Percentiles rank a stretch among this genome's conserved stretches.
Evolutionary conservation across 2,888 invertebrate species (phyloP).

Genomic region (Scaptomyza flava): DNA sequence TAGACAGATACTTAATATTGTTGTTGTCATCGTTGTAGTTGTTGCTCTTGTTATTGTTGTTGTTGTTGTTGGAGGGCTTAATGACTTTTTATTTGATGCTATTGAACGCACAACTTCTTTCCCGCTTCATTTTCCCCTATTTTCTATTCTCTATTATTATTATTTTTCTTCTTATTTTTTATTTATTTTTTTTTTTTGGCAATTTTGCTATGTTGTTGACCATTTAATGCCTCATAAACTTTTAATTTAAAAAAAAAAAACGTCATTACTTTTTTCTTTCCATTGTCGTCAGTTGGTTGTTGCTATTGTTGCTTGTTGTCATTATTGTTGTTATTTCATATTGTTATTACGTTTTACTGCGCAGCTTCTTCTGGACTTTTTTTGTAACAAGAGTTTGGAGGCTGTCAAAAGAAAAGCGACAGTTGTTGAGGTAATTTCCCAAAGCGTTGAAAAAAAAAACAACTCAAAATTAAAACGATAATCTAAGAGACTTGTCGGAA

Average conservation of each 20-base stretch:
- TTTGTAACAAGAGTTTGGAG: conserved; percentile 12
- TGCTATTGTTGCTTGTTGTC: conserved; percentile 23
- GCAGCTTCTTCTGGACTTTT: conserved; percentile 33
- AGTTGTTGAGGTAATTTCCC: conserved; percentile 69
- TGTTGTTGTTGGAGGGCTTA: conserved; percentile 53
- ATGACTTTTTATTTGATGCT: conserved; percentile 72
- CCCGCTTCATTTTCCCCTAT: conserved; percentile 2
- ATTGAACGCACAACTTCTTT: conserved; percentile 53
- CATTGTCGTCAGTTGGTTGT: conserved; percentile 39
- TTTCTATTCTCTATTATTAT: conserved; percentile 40
- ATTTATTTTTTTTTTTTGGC: conserved; percentile 62
- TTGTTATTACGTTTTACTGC: conserved; percentile 59
- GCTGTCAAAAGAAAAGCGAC: conserved; percentile 56
- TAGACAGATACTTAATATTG: conserved; percentile 20
- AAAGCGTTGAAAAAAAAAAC: conserved; percentile 16
- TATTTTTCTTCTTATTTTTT: no score
- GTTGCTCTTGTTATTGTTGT: conserved; percentile 45
- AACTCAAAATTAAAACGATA: conserved; percentile 18
- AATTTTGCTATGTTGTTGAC: conserved; percentile 72
- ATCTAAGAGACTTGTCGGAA: conserved; percentile 3
- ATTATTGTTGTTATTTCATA: conserved; percentile 40
- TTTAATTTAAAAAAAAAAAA: conserved; percentile 80
- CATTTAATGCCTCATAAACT: conserved; percentile 79
- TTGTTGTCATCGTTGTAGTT: conserved; percentile 44
- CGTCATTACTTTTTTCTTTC: conserved; percentile 56